These are phyloP conservation scores for Oreonectes daqikongensis DNA, from an alignment of 2,797 vertebrate genomes.

Conservation along the genomic window DNA sequence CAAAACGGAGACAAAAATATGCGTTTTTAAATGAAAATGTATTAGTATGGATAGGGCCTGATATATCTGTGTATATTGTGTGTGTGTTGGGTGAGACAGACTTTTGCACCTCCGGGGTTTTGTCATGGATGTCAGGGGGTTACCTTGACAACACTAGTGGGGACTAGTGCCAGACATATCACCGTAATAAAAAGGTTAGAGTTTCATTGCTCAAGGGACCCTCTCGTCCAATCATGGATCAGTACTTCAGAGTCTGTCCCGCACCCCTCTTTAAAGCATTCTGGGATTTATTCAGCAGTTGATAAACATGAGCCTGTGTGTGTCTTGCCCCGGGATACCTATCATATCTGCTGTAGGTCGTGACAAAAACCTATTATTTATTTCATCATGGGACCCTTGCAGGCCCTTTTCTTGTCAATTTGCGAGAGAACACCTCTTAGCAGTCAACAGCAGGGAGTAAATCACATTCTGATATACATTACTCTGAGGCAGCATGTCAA, in stretches of 20 bases:
- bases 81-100: neutral
- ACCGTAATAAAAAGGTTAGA: constrained; percentile 48
- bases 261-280: neutral
- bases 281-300: constrained; percentile 6
- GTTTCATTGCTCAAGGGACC: constrained; percentile 35
- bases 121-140: constrained; percentile 38
- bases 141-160: constrained; percentile 31
- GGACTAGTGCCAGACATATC: constrained; percentile 31
- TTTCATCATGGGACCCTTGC: constrained; percentile 19
- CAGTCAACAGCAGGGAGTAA: constrained; percentile 28
- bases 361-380: constrained; percentile 29
- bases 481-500: neutral
- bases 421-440: constrained; percentile 1
- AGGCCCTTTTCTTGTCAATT: neutral
- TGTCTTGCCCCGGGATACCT: constrained; percentile 4
- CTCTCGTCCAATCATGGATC: neutral
- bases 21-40: too few species aligned
- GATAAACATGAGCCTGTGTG: constrained; percentile 25
- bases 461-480: neutral
- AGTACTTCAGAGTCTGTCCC: constrained; percentile 14
- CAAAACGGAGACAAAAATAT: too few species aligned
- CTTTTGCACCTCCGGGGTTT: constrained; percentile 26
- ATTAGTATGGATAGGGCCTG: neutral
- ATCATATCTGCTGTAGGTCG: constrained; percentile 30
- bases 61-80: neutral